Percentiles rank a stretch among this genome's conserved stretches.
phyloP scores from a whole-genome alignment of 2,888 invertebrate genomes.

The Uropetala carovei region DNA sequence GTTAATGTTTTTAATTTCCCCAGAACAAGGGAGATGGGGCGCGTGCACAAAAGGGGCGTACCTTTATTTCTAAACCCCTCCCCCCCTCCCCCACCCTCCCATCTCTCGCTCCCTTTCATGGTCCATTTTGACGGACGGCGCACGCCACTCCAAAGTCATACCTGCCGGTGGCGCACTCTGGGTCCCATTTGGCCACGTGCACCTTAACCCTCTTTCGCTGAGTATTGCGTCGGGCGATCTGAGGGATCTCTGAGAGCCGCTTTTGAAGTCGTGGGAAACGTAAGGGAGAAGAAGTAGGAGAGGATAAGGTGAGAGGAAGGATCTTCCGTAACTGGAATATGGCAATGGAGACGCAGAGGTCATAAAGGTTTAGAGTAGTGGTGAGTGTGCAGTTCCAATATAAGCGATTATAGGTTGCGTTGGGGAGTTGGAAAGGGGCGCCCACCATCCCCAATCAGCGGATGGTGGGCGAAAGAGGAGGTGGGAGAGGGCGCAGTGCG shows the following conservation, averaged over 20 bases:
- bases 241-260: background rate
- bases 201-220: background rate
- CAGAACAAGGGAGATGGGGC: no score
- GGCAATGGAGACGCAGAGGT: background rate
- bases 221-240: background rate
- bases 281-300: background rate
- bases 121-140: no score
- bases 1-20: no score
- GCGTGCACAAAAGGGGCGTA: no score
- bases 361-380: background rate
- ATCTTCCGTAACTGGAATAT: background rate
- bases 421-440: no score
- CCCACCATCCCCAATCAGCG: no score
- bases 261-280: conserved; percentile 26
- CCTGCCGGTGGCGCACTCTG: background rate
- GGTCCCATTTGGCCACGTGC: background rate
- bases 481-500: background rate
- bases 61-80: no score
- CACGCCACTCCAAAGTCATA: background rate
- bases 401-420: background rate
- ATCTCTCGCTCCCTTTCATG: no score
- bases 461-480: background rate
- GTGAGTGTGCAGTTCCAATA: conserved; percentile 24
- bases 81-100: no score
- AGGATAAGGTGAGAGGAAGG: background rate